A percentile compares a stretch with the other conserved stretches of the same genome.
These are phyloP conservation scores for Gila orcuttii DNA, from an alignment of 2,113 vertebrate species.

Conservation along the genomic window DNA sequence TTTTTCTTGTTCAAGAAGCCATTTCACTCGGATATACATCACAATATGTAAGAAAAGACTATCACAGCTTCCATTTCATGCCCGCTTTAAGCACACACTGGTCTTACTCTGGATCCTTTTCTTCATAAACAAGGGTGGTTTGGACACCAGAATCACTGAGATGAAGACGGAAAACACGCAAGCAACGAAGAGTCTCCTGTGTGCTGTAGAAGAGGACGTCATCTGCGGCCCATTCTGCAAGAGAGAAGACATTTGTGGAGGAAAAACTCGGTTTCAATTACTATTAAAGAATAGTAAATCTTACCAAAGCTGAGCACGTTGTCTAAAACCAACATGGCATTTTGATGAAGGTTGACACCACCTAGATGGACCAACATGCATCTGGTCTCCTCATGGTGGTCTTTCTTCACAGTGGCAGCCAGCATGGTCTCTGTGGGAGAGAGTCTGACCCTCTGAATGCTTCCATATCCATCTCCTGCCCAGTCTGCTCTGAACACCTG, in stretches of 20 bases:
- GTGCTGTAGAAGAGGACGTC: constrained; percentile 86
- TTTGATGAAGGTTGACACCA: constrained; percentile 27
- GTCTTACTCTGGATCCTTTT: constrained; percentile 87
- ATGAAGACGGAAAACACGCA: constrained; percentile 81
- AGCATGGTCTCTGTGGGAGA: constrained; percentile 85
- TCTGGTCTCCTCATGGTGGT: constrained; percentile 76
- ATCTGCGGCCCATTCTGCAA: constrained; percentile 90
- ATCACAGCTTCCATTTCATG: no score
- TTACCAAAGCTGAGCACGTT: constrained; percentile 90
- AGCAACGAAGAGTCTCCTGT: constrained; percentile 84
- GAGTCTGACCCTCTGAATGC: constrained; percentile 86
- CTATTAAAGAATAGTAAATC: constrained; percentile 22
- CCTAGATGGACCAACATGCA: constrained; percentile 80
- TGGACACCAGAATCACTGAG: constrained; percentile 70
- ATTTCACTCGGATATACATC: no score
- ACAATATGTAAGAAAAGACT: no score
- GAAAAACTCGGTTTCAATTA: not conserved
- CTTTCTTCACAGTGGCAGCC: constrained; percentile 80
- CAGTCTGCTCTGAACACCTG: constrained; percentile 65
- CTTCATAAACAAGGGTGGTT: constrained; percentile 82
- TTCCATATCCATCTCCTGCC: constrained; percentile 58
- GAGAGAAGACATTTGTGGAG: constrained; percentile 5
- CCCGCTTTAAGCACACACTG: not conserved
- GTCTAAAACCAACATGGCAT: constrained; percentile 75
- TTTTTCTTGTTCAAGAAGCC: no score